These are phyloP conservation scores for Monarcha castaneiventris DNA, from an alignment of 2,113 vertebrate genomes.

Conservation along the genomic window DNA sequence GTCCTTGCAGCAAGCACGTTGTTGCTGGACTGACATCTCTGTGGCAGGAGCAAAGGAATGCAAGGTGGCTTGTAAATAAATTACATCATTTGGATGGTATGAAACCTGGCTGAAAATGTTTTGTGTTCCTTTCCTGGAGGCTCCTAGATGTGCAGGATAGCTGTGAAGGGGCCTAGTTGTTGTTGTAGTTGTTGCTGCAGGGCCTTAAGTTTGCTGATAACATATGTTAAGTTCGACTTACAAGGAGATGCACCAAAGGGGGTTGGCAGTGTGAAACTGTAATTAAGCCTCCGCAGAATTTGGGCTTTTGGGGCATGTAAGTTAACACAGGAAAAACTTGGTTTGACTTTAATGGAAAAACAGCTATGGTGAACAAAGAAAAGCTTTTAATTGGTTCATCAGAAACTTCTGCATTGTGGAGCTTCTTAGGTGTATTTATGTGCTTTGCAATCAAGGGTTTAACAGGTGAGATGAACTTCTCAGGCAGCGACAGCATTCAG, in stretches of 20 bases:
- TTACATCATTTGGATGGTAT: conserved; percentile 24
- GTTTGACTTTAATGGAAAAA: conserved; percentile 25
- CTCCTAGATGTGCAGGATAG: conserved; percentile 8
- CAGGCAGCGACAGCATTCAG: background rate
- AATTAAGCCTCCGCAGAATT: conserved; percentile 41
- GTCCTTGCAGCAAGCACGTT: background rate
- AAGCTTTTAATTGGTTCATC: background rate
- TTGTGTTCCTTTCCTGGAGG: conserved; percentile 49
- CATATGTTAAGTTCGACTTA: background rate
- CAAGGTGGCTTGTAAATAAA: conserved; percentile 45
- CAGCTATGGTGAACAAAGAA: background rate
- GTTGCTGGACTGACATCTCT: background rate
- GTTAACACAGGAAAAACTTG: conserved; percentile 13
- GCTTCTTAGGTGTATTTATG: background rate
- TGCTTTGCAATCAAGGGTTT: background rate
- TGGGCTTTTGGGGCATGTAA: conserved; percentile 25
- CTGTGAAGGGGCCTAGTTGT: background rate
- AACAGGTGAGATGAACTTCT: background rate
- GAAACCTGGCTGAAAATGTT: conserved; percentile 36
- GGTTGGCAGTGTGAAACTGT: conserved; percentile 19
- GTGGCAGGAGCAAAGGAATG: background rate
- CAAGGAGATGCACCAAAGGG: conserved; percentile 13
- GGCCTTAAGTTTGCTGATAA: conserved; percentile 35
- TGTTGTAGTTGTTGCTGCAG: background rate
- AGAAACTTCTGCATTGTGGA: background rate